These are phyloP conservation scores for Lacerta viridis DNA, from an alignment of 2,797 vertebrate species.

Conservation along the genomic window DNA sequence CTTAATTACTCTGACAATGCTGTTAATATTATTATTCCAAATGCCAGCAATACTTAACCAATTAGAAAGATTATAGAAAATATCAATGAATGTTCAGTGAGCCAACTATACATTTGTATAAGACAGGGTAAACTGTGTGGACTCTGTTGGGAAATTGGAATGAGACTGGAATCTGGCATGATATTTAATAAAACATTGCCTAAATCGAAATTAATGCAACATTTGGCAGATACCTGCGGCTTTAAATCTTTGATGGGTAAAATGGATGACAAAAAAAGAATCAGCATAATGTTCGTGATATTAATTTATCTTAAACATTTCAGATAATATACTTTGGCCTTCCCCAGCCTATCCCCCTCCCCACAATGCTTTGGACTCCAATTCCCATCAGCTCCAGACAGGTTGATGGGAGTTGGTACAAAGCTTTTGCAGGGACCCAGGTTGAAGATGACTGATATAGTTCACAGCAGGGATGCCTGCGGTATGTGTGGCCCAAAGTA, in stretches of 20 bases:
- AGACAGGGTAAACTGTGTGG: constrained; percentile 8
- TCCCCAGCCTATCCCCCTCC: too few species aligned
- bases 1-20: constrained; percentile 44
- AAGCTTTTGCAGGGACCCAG: too few species aligned
- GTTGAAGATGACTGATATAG: too few species aligned
- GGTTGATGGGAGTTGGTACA: too few species aligned
- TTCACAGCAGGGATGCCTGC: too few species aligned
- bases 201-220: background rate
- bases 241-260: constrained; percentile 18
- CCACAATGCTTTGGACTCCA: too few species aligned
- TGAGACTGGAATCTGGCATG: constrained; percentile 3
- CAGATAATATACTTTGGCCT: background rate
- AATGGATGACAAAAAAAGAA: background rate
- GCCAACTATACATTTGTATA: constrained; percentile 7
- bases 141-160: background rate
- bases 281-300: background rate
- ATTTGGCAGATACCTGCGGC: background rate
- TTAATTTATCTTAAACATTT: background rate
- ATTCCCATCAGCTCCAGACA: too few species aligned
- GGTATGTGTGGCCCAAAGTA: too few species aligned
- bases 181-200: constrained; percentile 5
- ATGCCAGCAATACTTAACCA: constrained; percentile 33
- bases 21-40: constrained; percentile 8
- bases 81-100: constrained; percentile 12
- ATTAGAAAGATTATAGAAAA: constrained; percentile 7